These are phyloP conservation scores for Microctonus brassicae DNA, from an alignment of 2,888 invertebrate species.

Conservation along the genomic window DNA sequence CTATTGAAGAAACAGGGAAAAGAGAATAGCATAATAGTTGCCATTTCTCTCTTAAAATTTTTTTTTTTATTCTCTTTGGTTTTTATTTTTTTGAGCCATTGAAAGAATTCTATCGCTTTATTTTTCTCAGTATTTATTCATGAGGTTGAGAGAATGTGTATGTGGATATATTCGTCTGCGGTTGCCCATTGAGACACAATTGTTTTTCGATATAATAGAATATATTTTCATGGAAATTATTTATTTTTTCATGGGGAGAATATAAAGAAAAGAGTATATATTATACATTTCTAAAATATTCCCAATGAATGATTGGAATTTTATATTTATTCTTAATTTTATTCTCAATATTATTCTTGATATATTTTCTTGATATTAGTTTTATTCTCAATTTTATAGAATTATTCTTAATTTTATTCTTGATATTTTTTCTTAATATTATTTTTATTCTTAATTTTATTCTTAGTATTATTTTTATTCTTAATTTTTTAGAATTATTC, in stretches of 20 bases:
- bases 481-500: no score
- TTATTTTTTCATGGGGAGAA: not conserved
- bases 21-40: not conserved
- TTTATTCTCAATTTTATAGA: no score
- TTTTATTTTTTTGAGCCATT: not conserved
- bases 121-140: constrained; percentile 5
- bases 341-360: no score
- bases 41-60: not conserved
- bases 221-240: not conserved
- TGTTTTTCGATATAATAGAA: not conserved
- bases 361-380: no score
- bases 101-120: not conserved
- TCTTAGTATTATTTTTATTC: no score
- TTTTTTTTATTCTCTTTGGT: not conserved
- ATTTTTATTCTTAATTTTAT: no score
- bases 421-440: no score
- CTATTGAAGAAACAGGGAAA: not conserved
- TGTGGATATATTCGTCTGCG: not conserved
- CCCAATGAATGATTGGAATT: no score
- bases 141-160: not conserved
- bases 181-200: not conserved
- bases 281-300: no score
- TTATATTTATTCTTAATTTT: no score
- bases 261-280: not conserved
- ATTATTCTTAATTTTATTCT: no score